phyloP scores from a whole-genome alignment of 2,888 invertebrate species.

The Diarsia rubi region DNA sequence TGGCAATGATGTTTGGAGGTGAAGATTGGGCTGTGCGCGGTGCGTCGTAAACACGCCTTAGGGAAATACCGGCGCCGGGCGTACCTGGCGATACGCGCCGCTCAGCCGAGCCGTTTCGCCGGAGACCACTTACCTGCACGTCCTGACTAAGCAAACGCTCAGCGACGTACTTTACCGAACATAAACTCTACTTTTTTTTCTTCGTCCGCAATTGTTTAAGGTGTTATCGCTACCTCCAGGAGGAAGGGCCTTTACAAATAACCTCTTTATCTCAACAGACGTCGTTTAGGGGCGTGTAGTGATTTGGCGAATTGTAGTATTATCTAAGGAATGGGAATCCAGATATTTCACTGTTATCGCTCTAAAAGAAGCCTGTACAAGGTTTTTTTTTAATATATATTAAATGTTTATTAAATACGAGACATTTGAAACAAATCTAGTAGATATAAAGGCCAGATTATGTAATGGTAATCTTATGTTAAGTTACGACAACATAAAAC shows the following conservation, averaged over 20 bases:
- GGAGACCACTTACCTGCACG: slow-evolving; percentile 69
- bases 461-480: slow-evolving; percentile 2
- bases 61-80: slow-evolving; percentile 79
- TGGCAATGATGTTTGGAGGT: slow-evolving; percentile 73
- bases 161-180: slow-evolving; percentile 74
- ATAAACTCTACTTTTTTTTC: slow-evolving; percentile 72
- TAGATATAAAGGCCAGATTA: slow-evolving; percentile 3
- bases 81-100: slow-evolving; percentile 31
- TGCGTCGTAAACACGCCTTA: slow-evolving; percentile 82
- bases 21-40: slow-evolving; percentile 76
- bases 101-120: slow-evolving; percentile 49
- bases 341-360: slow-evolving; percentile 36
- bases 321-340: slow-evolving; percentile 41
- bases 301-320: slow-evolving; percentile 58
- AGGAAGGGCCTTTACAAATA: slow-evolving; percentile 58
- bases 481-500: slow-evolving; percentile 26
- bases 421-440: slow-evolving; percentile 7
- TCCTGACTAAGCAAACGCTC: slow-evolving; percentile 80
- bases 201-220: slow-evolving; percentile 68
- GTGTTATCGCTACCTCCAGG: slow-evolving; percentile 64
- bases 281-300: slow-evolving; percentile 59
- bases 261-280: slow-evolving; percentile 62
- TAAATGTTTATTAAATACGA: slow-evolving; percentile 3
- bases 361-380: slow-evolving; percentile 5
- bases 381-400: neutral